These are phyloP conservation scores for Heliconius congener DNA, from an alignment of 1,140 invertebrate species.

Conservation along the genomic window DNA sequence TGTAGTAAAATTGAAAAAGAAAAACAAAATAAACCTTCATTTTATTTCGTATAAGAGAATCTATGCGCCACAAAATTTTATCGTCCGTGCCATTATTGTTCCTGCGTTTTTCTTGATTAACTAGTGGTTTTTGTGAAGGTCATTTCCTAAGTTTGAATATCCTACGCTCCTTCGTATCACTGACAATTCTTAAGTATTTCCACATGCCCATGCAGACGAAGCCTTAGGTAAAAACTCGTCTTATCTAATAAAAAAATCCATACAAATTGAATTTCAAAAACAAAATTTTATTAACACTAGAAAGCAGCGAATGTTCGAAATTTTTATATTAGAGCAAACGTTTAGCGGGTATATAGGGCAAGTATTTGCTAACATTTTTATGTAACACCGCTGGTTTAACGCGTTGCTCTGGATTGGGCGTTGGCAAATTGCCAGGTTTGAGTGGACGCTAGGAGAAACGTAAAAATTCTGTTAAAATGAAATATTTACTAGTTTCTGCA, in stretches of 20 bases:
- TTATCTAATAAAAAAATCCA: not conserved
- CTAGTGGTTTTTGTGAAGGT: no score
- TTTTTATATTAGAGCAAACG: not conserved
- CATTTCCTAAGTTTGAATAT: no score
- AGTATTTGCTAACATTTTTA: slow-evolving; percentile 12
- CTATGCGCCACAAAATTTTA: no score
- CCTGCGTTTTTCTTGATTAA: no score
- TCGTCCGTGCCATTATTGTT: no score
- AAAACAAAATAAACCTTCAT: no score
- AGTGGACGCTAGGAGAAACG: not conserved
- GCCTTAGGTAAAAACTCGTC: not conserved
- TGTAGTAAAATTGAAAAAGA: no score
- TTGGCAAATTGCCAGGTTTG: slow-evolving; percentile 10
- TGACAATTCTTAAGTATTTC: not conserved
- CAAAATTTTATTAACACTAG: not conserved
- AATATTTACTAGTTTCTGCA: not conserved
- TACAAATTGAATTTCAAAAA: not conserved
- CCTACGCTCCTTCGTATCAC: no score
- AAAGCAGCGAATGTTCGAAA: not conserved
- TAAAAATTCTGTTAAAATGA: not conserved
- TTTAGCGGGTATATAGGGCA: slow-evolving; percentile 5
- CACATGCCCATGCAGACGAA: no score
- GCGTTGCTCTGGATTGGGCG: slow-evolving; percentile 10
- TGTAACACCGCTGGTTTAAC: slow-evolving; percentile 6
- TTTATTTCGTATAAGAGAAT: no score